Conservation (phyloP, 2,113 vertebrate genomes). For the Micronycteris hirsuta region DNA sequence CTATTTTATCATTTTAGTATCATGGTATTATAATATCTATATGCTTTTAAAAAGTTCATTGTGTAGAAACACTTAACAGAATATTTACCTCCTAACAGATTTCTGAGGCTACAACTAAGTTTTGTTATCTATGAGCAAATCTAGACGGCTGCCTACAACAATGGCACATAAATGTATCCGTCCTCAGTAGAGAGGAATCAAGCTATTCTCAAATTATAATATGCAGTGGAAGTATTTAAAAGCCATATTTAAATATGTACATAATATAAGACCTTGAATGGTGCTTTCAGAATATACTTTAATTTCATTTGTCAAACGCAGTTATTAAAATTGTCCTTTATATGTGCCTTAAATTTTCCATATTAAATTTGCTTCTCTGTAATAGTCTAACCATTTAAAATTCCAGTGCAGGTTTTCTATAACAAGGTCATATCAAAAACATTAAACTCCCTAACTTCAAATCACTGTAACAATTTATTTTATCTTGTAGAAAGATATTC, state of each 20-base stretch:
- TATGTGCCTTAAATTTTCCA: constrained; percentile 56
- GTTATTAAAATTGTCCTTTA: constrained; percentile 53
- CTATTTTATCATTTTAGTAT: neutral
- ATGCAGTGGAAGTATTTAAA: constrained; percentile 52
- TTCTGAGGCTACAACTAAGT: neutral
- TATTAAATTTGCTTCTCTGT: constrained; percentile 50
- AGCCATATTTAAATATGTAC: neutral
- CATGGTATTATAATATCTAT: neutral
- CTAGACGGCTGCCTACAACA: neutral
- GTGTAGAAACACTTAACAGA: neutral
- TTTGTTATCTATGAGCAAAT: neutral
- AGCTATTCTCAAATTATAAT: neutral
- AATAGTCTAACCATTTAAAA: constrained; percentile 54
- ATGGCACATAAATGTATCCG: neutral
- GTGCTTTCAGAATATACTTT: constrained; percentile 47
- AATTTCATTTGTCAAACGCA: constrained; percentile 61
- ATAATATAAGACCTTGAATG: neutral
- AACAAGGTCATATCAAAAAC: constrained; percentile 62
- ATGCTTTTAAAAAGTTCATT: neutral
- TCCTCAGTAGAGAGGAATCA: constrained; percentile 36
- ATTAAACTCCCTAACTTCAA: constrained; percentile 44
- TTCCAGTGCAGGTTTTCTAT: constrained; percentile 52
- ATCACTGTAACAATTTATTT: constrained; percentile 48
- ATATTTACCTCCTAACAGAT: neutral
- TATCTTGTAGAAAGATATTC: constrained; percentile 62